Conservation (phyloP, 2,113 vertebrate species). For the Odontophorus gujanensis region DNA sequence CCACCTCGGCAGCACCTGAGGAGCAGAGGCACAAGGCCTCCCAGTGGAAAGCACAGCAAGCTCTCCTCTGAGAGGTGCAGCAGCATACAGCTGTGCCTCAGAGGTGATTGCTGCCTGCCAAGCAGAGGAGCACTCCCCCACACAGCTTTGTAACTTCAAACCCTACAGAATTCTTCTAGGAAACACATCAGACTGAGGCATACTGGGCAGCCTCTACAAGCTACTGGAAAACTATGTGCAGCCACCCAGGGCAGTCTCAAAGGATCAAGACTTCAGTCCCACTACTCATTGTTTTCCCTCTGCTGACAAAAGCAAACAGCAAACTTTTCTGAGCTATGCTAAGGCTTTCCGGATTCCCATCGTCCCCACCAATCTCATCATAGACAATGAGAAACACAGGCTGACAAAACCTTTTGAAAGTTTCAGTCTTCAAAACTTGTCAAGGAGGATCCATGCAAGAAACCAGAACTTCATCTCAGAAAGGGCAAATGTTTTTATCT, state of each 20-base stretch:
- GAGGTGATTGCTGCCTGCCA: background rate
- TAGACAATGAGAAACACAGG: background rate
- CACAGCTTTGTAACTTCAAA: accelerated
- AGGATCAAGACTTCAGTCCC: background rate
- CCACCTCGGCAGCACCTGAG: background rate
- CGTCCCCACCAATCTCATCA: background rate
- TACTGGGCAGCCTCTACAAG: background rate
- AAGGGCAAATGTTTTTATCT: background rate
- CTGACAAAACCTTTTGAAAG: background rate
- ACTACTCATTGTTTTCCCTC: background rate
- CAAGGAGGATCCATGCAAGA: background rate
- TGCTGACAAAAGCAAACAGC: background rate
- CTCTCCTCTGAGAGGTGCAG: background rate
- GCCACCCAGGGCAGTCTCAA: background rate
- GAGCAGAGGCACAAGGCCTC: background rate
- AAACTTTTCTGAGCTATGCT: background rate
- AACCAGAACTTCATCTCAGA: background rate
- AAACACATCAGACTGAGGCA: background rate
- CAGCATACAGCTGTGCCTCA: background rate
- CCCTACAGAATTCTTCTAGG: background rate
- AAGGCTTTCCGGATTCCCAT: background rate
- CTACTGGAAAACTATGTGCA: background rate
- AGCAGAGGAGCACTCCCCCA: background rate
- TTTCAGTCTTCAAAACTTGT: background rate
- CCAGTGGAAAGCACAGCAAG: background rate